Evolutionary conservation across 2,113 vertebrate genomes (phyloP).

Genomic region (Pan paniscus): DNA sequence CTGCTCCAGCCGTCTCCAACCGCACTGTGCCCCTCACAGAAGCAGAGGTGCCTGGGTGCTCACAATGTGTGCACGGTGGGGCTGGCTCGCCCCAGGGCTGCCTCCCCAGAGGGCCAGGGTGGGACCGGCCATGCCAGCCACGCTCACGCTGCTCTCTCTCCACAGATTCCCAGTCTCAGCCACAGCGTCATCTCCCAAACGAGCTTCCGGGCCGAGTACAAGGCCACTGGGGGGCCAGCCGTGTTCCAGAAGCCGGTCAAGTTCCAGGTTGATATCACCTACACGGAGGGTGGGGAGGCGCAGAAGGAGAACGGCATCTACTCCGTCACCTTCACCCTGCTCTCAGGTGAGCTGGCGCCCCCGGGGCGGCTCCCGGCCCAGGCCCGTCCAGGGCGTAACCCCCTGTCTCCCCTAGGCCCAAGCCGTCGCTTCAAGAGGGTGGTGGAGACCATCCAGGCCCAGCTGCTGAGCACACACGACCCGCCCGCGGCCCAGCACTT

Average conservation of each 20-base stretch:
- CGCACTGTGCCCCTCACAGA: too few species aligned
- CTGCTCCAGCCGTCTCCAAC: accelerated
- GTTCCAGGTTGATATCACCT: conserved; percentile 99
- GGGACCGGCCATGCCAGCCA: not conserved
- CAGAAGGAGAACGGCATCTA: conserved; percentile 98
- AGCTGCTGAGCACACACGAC: conserved; percentile 98
- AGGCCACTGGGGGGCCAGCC: conserved; percentile 96
- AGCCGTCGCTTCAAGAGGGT: conserved; percentile 99
- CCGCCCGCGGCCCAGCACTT: conserved; percentile 97
- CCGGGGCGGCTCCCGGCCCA: accelerated
- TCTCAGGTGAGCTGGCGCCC: conserved; percentile 89
- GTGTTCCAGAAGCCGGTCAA: conserved; percentile 99
- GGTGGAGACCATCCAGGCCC: conserved; percentile 98
- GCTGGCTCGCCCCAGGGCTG: not conserved
- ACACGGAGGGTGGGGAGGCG: conserved; percentile 94
- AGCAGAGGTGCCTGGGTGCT: not conserved
- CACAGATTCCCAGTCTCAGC: conserved; percentile 98
- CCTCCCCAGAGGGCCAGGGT: not conserved
- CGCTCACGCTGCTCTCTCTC: not conserved
- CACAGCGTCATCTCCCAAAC: conserved; percentile 99
- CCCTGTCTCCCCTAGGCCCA: conserved; percentile 86
- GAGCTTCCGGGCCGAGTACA: conserved; percentile 98
- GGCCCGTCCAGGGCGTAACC: not conserved
- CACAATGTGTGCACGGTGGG: not conserved
- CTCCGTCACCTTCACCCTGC: conserved; percentile 98